Evolutionary conservation across 2,797 vertebrate species (phyloP), one percentile per base, ranked within the genome.

Genomic region (Tenualosa thibaudeaui): DNA sequence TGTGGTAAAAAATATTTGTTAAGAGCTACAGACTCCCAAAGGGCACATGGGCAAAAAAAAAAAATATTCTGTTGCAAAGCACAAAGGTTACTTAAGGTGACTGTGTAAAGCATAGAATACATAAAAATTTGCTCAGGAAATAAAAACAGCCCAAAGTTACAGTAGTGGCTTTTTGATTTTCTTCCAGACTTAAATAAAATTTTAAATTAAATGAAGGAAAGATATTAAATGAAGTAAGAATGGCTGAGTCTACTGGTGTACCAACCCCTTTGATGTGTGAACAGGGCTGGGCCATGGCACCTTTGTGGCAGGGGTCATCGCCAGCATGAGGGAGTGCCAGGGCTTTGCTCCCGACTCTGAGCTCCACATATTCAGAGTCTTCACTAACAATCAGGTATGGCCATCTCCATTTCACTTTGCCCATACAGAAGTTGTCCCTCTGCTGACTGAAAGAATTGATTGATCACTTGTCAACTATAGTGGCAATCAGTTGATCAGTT

Each of bases 291-390:
- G 98, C 85, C 98, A 99, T 2, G 98, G 98, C 5, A 99, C 98
- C 0, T 99, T 99, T 68, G 98, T 99, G 24, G 98, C 98, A n/a
- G 98, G 98, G 40, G 98, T 99, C 81, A 99, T 99, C 81, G 98
- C 98, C 89, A 99, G 98, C 89, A 99, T 99, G 98, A 96, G 98
- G 90, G 98, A 99, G 90, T 99, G 98, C 94, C 98, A 99, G 87
- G 98, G 98, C 10, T 99, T 99, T 89, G 98, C 98, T 85, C 98
- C 98, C 0, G 98, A 99, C 90, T 98, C 98, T 1, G 98, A 99
- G 87, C 96, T 99, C 81, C 98, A 99, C 92, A 99, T 99, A 92
- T 99, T 99, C 94, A 96, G 98, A 91, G 98, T 99, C 84, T 99
- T 99, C 90, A 99, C 98, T 90, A 99, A 99, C 93, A 99, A 97